These are phyloP conservation scores for Rhamphomyia laevipes DNA, from an alignment of 2,888 invertebrate species.

Conservation along the genomic window DNA sequence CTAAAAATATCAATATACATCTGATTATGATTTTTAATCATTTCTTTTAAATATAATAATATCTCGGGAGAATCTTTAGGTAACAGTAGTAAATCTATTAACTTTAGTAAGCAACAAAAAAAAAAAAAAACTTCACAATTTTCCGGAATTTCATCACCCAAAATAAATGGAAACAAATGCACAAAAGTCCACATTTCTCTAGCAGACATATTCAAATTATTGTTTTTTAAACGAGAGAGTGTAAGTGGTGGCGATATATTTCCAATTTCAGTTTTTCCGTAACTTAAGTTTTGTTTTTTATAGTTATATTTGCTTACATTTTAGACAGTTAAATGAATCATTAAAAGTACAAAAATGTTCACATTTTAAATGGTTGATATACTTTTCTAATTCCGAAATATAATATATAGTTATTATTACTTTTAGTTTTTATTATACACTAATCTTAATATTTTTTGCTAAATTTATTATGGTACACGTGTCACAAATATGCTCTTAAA, in stretches of 20 bases:
- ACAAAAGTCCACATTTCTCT: slow-evolving; percentile 9
- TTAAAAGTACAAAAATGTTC: not conserved
- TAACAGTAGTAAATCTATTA: not conserved
- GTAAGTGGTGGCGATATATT: slow-evolving; percentile 3
- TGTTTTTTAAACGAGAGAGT: slow-evolving; percentile 2
- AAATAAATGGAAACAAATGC: slow-evolving; percentile 10
- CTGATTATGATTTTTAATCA: not conserved
- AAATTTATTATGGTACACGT: no score
- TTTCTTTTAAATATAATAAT: not conserved
- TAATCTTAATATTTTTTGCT: no score
- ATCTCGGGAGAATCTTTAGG: not conserved
- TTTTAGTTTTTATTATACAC: no score
- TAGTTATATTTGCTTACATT: slow-evolving; percentile 1
- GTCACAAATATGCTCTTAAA: no score
- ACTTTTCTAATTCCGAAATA: not conserved
- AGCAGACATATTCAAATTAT: slow-evolving; percentile 9
- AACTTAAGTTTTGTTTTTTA: slow-evolving; percentile 8
- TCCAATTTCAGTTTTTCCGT: slow-evolving; percentile 8
- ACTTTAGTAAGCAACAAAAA: not conserved
- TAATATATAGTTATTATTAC: no score
- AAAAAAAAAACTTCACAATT: slow-evolving; percentile 10
- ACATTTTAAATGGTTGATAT: not conserved
- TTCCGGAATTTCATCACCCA: slow-evolving; percentile 11
- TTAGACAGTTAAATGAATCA: not conserved
- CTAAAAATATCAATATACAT: not conserved